Evolutionary conservation across 35 echinoderm and acorn worm species (phyloP).

Genomic region (Acanthaster planci): DNA sequence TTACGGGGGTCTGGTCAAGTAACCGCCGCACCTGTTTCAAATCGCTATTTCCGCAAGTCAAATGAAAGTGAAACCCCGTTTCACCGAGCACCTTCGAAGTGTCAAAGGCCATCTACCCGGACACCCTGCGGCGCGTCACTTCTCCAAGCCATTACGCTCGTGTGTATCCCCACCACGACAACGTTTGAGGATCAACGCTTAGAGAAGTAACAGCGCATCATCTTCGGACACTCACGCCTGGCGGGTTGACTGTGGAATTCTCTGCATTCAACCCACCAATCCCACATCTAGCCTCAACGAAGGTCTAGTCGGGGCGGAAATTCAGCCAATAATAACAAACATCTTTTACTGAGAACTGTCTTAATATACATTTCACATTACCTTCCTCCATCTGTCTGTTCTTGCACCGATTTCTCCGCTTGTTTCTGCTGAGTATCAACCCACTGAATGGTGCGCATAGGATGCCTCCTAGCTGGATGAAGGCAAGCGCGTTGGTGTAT

Average conservation of each 20-base stretch:
- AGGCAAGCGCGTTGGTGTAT: conserved; percentile 32
- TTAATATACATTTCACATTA: background rate
- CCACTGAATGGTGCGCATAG: conserved; percentile 24
- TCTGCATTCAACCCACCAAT: background rate
- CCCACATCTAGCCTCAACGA: background rate
- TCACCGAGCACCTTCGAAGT: conserved; percentile 39
- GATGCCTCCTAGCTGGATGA: conserved; percentile 26
- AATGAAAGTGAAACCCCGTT: no score
- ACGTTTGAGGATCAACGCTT: background rate
- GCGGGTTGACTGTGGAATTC: background rate
- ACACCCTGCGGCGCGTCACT: conserved; percentile 36
- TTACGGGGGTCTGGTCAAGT: no score
- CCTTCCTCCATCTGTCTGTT: background rate
- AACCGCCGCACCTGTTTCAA: no score
- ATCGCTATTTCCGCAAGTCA: no score
- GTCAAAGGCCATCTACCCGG: conserved; percentile 27
- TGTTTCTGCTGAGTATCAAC: conserved; percentile 18
- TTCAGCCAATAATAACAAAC: no score
- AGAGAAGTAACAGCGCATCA: background rate
- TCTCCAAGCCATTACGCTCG: background rate
- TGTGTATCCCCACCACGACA: background rate
- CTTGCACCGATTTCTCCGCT: background rate
- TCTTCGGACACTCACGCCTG: background rate
- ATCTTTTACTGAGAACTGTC: no score
- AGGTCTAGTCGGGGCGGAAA: background rate